These are phyloP conservation scores for Cerastis rubricosa DNA, from an alignment of 2,888 invertebrate species.

Conservation along the genomic window DNA sequence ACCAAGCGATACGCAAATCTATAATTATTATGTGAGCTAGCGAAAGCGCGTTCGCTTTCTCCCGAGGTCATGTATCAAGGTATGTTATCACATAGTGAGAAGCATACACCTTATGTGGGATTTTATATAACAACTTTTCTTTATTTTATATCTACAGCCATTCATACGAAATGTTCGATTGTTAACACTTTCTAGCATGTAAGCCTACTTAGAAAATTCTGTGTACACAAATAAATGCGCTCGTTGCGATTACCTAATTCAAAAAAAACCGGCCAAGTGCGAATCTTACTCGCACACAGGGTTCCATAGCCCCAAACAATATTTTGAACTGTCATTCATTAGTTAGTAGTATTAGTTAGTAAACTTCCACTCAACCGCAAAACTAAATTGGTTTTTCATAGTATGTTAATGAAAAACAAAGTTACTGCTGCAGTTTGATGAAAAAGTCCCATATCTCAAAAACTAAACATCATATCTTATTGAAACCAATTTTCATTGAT, in stretches of 20 bases:
- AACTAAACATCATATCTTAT: too few species aligned
- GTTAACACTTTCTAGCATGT: background rate
- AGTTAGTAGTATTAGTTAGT: too few species aligned
- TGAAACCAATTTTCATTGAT: too few species aligned
- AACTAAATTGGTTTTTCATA: too few species aligned
- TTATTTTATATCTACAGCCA: conserved; percentile 10
- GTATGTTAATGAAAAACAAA: too few species aligned
- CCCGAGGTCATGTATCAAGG: conserved; percentile 56
- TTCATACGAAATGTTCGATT: background rate
- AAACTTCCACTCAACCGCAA: too few species aligned
- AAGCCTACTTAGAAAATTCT: background rate
- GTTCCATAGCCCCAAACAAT: too few species aligned
- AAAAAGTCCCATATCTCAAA: too few species aligned
- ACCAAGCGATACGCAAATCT: conserved; percentile 41
- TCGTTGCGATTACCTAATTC: background rate
- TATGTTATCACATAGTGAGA: conserved; percentile 42
- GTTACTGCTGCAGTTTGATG: too few species aligned
- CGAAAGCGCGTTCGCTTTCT: conserved; percentile 72
- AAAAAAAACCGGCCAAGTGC: too few species aligned
- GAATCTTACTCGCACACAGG: too few species aligned
- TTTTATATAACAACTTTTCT: conserved; percentile 15
- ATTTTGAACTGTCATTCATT: too few species aligned
- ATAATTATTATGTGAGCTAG: conserved; percentile 61
- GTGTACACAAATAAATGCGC: background rate
- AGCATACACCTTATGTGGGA: background rate